A percentile compares a stretch with the other conserved stretches of the same genome.
Evolutionary conservation across 2,888 invertebrate species (phyloP).

Genomic region (Tanytarsus gracilentus): DNA sequence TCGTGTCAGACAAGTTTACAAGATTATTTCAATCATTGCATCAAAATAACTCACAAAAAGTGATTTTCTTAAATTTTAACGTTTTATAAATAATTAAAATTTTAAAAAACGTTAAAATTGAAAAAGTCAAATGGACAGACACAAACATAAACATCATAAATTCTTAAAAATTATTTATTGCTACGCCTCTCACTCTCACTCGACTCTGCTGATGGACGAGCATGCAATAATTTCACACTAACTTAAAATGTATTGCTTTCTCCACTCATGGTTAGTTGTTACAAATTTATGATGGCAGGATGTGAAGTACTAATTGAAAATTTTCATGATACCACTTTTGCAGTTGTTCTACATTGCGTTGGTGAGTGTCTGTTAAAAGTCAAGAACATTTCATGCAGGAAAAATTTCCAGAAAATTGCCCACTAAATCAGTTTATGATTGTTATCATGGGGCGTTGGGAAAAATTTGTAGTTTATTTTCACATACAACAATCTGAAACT

Average conservation of each 20-base stretch:
- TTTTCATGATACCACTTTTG: background rate
- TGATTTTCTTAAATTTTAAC: too few relatives aligned
- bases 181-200: background rate
- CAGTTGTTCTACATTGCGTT: background rate
- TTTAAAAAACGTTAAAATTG: too few relatives aligned
- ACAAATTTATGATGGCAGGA: slow-evolving; percentile 10
- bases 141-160: too few relatives aligned
- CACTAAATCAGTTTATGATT: background rate
- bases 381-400: background rate
- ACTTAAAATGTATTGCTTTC: too few relatives aligned
- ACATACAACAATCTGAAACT: too few relatives aligned
- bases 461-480: too few relatives aligned
- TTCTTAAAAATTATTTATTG: background rate
- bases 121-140: too few relatives aligned
- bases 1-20: too few relatives aligned
- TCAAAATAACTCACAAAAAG: too few relatives aligned
- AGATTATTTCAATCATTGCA: too few relatives aligned
- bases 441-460: background rate
- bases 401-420: background rate
- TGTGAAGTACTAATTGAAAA: background rate
- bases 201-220: background rate
- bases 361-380: background rate
- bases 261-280: too few relatives aligned
- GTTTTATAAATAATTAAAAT: too few relatives aligned
- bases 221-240: slow-evolving; percentile 14